A percentile compares a stretch with the other conserved stretches of the same genome.
phyloP scores from a whole-genome alignment of 2,113 vertebrate genomes.

The Laterallus jamaicensis region DNA sequence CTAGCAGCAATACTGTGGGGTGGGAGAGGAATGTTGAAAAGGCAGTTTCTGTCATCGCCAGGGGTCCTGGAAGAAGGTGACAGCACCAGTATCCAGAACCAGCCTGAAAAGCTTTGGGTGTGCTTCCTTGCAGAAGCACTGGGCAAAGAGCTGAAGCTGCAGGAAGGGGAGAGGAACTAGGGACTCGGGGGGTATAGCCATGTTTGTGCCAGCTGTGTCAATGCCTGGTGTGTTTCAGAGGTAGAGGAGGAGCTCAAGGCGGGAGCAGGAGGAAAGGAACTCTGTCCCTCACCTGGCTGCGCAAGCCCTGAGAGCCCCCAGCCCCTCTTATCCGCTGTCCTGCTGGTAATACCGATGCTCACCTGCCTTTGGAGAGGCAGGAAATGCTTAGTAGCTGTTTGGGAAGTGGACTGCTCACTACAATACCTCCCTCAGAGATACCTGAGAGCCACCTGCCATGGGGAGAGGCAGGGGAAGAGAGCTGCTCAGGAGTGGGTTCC shows the following conservation, averaged over 20 bases:
- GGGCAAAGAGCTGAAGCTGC: neutral
- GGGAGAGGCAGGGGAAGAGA: neutral
- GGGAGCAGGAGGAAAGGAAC: neutral
- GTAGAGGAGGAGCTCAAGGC: neutral
- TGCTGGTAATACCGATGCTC: neutral
- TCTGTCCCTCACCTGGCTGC: fast-evolving
- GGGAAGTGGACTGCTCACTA: neutral
- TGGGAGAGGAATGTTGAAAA: neutral
- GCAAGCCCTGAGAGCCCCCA: neutral
- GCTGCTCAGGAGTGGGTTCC: neutral
- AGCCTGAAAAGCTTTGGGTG: neutral
- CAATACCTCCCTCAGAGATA: fast-evolving
- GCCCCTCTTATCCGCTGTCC: neutral
- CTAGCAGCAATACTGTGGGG: neutral
- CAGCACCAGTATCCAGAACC: neutral
- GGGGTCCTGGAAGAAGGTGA: neutral
- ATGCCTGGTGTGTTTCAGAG: fast-evolving
- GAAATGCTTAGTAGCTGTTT: neutral
- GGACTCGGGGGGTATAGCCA: fast-evolving
- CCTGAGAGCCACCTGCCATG: fast-evolving
- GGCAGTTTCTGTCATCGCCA: neutral
- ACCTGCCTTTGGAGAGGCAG: neutral
- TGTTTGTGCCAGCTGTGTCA: neutral
- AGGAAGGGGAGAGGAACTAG: neutral
- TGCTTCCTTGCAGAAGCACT: neutral